Base-by-base conservation (phyloP, 2,113 vertebrate species). In the Nematolebias whitei region DNA sequence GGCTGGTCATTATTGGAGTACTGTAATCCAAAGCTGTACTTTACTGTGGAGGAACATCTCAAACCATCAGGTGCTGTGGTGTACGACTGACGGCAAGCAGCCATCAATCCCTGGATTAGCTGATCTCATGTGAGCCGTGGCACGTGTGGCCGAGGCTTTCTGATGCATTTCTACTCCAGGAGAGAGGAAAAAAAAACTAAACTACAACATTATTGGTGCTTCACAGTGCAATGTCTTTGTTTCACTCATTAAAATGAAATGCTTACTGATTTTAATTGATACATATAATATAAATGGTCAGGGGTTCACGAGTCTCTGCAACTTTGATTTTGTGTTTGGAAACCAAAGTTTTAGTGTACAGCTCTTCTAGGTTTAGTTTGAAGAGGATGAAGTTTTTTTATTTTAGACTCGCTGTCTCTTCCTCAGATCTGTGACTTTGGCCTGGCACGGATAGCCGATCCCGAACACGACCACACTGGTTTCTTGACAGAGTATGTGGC, bases 401-500 rank as follows among this genome's bases (percentile, higher is more conserved):
- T 19, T 26, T 74, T 26, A 40, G 52, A 52, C 56, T 14, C 15
- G 26, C 38, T 51, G 11, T 67, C 19, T 59, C 16, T 2, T 63
- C 61, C 47, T 80, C 79, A 96, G 95, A 95, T 96, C 89, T 96
- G 95, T 84, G 95, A 96, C 73, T 96, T 96, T 64, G 95, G 95
- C 68, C 87, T 96, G 90, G 95, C 95, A 0, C 90, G 95, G 72
- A 95, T 96, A 70, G 95, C 95, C 1, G 95, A 96, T 59, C 95
- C 95, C 0, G 95, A 96, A 81, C 94, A 96, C 10, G 95, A 96
- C 89, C 95, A 96, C 90, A 96, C 95, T 2, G 95, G 95, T 43
- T 96, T 96, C 78, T 68, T 96, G 87, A 96, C 95, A 0, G 95
- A 96, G 78, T 96, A 96, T 1, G 95, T 96, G 85, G 95, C 95